These are phyloP conservation scores for Smithornis capensis DNA, from an alignment of 2,113 vertebrate species.

Conservation along the genomic window DNA sequence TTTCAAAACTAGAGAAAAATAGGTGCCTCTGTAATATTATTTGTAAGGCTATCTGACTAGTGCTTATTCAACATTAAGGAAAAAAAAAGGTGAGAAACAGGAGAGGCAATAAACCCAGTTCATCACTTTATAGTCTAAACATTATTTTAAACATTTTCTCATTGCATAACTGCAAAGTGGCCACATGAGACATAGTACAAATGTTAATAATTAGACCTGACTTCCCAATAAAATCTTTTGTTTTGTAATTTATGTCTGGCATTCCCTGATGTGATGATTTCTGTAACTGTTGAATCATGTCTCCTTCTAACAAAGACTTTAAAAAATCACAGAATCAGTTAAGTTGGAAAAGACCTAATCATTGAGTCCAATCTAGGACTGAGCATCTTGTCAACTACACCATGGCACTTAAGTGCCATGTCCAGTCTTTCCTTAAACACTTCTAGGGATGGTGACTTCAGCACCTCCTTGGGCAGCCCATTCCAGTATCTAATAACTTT, in stretches of 20 bases:
- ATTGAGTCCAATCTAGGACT: not conserved
- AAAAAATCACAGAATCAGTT: not conserved
- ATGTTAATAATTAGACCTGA: not conserved
- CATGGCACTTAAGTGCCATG: not conserved
- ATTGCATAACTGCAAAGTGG: not conserved
- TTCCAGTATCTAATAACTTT: not conserved
- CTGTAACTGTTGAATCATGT: not conserved
- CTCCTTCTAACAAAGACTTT: not conserved
- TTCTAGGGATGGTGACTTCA: not conserved
- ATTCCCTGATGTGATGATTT: not conserved
- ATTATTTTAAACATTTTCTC: not conserved
- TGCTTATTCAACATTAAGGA: not conserved
- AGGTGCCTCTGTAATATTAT: not conserved
- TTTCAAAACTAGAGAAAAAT: not conserved
- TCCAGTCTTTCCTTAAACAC: not conserved
- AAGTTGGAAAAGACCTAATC: not conserved
- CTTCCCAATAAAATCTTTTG: not conserved
- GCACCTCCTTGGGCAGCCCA: not conserved
- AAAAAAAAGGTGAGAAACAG: not conserved
- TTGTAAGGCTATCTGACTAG: not conserved
- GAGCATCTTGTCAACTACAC: not conserved
- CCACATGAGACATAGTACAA: not conserved
- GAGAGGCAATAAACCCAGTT: not conserved
- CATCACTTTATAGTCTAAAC: not conserved
- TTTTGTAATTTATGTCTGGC: not conserved